phyloP scores from a whole-genome alignment of 2,888 invertebrate genomes.

The Pachycephus smyrnensis region DNA sequence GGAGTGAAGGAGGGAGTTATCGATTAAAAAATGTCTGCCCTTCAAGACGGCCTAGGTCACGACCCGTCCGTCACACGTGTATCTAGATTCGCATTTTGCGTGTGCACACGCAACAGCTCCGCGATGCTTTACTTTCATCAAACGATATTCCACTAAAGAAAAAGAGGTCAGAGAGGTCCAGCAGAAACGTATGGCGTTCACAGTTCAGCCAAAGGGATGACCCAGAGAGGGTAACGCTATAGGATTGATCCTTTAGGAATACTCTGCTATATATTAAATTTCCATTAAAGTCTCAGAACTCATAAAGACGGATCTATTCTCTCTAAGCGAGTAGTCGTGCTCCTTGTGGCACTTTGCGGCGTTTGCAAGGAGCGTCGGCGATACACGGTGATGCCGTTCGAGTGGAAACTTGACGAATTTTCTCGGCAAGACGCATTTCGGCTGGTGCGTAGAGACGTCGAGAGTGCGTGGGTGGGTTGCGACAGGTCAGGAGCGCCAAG shows the following conservation, averaged over 20 bases:
- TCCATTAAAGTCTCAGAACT: not conserved
- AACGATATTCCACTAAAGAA: not conserved
- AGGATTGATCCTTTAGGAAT: not conserved
- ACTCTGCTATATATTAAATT: not conserved
- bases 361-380: not conserved
- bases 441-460: not conserved
- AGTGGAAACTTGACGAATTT: not conserved
- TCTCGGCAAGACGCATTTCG: not conserved
- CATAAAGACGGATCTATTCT: not conserved
- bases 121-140: not conserved
- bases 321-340: not conserved
- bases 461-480: conserved; percentile 56
- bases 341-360: not conserved
- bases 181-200: not conserved
- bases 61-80: conserved; percentile 61
- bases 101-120: not conserved
- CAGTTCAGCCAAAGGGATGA: not conserved
- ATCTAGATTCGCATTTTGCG: conserved; percentile 1
- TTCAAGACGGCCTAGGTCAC: conserved; percentile 67
- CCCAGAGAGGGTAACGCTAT: not conserved
- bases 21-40: conserved; percentile 68
- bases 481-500: conserved; percentile 61
- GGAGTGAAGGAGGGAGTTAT: conserved; percentile 54
- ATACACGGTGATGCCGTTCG: no score
- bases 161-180: not conserved